Evolutionary conservation across 2,797 vertebrate genomes (phyloP).

Genomic region (Lepidocolaptes lacrymiger): DNA sequence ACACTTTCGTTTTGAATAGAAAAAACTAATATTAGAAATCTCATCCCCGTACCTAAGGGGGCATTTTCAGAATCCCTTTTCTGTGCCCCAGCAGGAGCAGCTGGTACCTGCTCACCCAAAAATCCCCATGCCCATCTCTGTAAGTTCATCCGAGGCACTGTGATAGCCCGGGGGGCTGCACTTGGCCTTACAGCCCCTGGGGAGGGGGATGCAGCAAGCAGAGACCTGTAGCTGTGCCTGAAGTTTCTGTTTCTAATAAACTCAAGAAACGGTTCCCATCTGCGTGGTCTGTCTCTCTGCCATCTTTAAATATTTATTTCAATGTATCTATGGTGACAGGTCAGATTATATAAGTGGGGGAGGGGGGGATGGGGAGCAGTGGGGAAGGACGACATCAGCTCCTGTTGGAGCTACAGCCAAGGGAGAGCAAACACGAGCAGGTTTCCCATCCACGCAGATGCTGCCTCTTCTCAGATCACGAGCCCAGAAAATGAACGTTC

Average conservation of each 20-base stretch:
- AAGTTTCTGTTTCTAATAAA: slow-evolving; percentile 54
- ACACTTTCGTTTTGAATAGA: neutral
- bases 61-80: neutral
- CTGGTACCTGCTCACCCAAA: neutral
- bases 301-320: slow-evolving; percentile 65
- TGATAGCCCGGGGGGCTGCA: accelerated
- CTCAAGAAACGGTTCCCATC: slow-evolving; percentile 12
- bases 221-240: neutral
- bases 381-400: neutral
- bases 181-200: neutral
- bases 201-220: neutral
- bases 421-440: accelerated
- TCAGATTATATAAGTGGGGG: neutral
- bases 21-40: neutral
- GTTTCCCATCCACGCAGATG: neutral
- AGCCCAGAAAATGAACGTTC: neutral
- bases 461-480: neutral
- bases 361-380: neutral
- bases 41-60: neutral
- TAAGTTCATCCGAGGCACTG: accelerated
- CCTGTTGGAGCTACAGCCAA: neutral
- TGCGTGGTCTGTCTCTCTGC: neutral
- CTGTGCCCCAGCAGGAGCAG: neutral
- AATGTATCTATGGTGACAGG: slow-evolving; percentile 31
- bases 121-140: neutral